phyloP scores from a whole-genome alignment of 2,888 invertebrate species.

The Eilema depressum region DNA sequence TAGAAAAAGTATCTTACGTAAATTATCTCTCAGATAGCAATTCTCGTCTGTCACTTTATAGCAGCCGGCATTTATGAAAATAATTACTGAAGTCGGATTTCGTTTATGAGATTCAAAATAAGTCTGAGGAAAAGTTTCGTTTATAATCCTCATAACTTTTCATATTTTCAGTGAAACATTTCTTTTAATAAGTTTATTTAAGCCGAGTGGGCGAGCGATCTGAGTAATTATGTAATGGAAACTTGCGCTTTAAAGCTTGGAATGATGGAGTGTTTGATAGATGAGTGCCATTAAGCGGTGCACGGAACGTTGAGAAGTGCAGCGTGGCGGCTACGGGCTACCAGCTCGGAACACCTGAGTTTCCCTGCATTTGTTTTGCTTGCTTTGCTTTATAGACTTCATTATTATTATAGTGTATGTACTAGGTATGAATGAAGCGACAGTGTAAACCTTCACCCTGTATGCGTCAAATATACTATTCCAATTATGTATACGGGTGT shows the following conservation, averaged over 20 bases:
- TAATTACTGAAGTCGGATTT: conserved; percentile 28
- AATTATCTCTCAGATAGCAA: conserved; percentile 12
- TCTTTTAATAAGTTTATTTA: conserved; percentile 29
- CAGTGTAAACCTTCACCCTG: too few species aligned
- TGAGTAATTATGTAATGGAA: conserved; percentile 30
- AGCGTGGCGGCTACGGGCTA: conserved; percentile 75
- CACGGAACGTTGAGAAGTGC: conserved; percentile 71
- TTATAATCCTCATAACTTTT: conserved; percentile 26
- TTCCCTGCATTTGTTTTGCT: conserved; percentile 67
- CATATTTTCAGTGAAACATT: conserved; percentile 23
- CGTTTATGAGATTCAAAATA: conserved; percentile 31
- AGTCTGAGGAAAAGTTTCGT: conserved; percentile 21
- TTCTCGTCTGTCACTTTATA: conserved; percentile 16
- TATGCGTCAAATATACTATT: too few species aligned
- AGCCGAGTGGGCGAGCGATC: conserved; percentile 7
- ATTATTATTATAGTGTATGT: not conserved
- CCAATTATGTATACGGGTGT: too few species aligned
- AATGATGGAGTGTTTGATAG: conserved; percentile 28
- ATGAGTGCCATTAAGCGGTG: conserved; percentile 60
- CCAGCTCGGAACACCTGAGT: conserved; percentile 78
- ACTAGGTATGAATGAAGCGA: too few species aligned
- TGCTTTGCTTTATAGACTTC: conserved; percentile 14
- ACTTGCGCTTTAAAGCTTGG: conserved; percentile 27
- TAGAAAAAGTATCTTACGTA: conserved; percentile 5
- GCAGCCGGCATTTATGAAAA: conserved; percentile 18